A percentile compares a stretch with the other conserved stretches of the same genome.
phyloP scores from a whole-genome alignment of 2,888 invertebrate genomes.

The Cylindroiulus punctatus region DNA sequence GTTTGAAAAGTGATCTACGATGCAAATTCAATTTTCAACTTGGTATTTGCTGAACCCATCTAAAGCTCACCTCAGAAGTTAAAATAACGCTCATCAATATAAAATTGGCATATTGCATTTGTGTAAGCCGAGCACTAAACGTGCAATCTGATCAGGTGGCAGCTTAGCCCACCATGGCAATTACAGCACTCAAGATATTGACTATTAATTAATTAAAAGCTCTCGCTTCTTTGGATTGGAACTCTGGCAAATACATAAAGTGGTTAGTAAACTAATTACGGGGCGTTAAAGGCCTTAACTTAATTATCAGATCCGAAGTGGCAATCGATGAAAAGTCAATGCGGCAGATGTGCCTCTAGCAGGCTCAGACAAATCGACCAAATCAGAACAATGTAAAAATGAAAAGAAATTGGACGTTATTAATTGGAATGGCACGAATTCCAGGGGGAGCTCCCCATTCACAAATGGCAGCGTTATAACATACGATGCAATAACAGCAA shows the following conservation, averaged over 20 bases:
- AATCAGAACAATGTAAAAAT: neutral
- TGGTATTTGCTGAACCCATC: neutral
- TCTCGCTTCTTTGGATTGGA: neutral
- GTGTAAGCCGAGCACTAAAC: neutral
- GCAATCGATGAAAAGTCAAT: neutral
- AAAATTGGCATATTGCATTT: neutral
- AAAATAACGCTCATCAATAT: neutral
- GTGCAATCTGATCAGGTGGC: neutral
- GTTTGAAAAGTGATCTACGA: neutral
- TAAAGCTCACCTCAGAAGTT: neutral
- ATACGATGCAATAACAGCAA: neutral
- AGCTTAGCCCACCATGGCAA: neutral
- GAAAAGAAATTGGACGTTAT: neutral
- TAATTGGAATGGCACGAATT: neutral
- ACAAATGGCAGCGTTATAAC: neutral
- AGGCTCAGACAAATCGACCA: neutral
- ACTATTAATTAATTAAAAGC: neutral
- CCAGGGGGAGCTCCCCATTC: neutral
- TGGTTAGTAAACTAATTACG: constrained; percentile 3
- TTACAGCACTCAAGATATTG: neutral
- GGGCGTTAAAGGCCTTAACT: neutral
- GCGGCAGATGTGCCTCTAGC: neutral
- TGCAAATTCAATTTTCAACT: neutral
- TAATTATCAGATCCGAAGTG: neutral
- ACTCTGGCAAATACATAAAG: neutral